phyloP scores from a whole-genome alignment of 2,113 vertebrate genomes.

The Xerus inauris region DNA sequence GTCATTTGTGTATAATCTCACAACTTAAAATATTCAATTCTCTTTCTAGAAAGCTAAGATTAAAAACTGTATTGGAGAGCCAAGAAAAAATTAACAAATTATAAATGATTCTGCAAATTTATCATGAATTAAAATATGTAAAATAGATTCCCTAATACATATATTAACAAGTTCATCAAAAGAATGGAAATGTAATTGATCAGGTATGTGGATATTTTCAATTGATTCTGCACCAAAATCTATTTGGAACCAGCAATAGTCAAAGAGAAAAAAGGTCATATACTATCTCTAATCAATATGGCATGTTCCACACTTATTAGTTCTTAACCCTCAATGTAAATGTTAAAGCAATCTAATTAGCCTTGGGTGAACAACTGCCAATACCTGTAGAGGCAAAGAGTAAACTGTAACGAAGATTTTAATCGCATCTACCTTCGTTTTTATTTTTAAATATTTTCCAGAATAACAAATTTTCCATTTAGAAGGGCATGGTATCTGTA shows the following conservation, averaged over 20 bases:
- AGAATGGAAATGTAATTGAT: background rate
- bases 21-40: background rate
- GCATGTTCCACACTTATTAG: background rate
- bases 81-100: background rate
- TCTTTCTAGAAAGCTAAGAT: background rate
- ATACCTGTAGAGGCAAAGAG: constrained; percentile 30
- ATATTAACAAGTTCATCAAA: background rate
- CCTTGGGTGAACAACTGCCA: constrained; percentile 11
- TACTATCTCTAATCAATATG: constrained; percentile 23
- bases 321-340: constrained; percentile 32
- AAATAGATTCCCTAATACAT: background rate
- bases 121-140: background rate
- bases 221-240: background rate
- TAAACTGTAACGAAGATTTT: constrained; percentile 1
- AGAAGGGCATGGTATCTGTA: background rate
- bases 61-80: background rate
- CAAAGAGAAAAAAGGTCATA: background rate
- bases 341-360: constrained; percentile 55
- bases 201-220: background rate
- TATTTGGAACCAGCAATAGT: background rate
- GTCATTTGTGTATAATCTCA: background rate
- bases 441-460: background rate
- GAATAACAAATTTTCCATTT: background rate
- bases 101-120: background rate
- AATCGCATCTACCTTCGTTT: background rate